Evolutionary conservation across 1,140 invertebrate species (phyloP), one percentile per base, ranked within the genome.

Genomic region (Halyomorpha halys): DNA sequence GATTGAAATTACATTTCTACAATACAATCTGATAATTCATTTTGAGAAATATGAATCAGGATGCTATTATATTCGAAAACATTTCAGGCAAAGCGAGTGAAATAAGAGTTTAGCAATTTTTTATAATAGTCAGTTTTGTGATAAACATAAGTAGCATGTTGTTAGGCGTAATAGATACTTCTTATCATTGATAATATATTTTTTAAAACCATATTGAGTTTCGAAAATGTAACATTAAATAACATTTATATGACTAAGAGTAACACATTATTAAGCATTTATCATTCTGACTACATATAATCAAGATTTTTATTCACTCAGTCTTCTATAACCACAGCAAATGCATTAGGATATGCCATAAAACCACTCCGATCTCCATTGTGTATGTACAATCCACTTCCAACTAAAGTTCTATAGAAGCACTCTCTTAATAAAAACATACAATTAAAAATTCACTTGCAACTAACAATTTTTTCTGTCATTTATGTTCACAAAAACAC

Each of bases 401-500:
- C 27, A 21, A 21, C n/a, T 30, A 39, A 44, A 18, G 44, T 60
- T 44, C 39, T 44, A 60, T 60, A 44, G 59, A 60, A 60, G 59
- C 59, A 60, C 59, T 60, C 59, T 60, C 27, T 21, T 16, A 60
- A 60, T 60, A 60, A 44, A 60, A 60, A 60, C 21, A 39, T 44
- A 60, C 39, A 18, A 18, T 39, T 44, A 60, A 60, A 60, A 60
- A 39, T 60, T 60, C 59, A 44, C 59, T 60, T 44, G 25, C 15
- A 60, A 60, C 30, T 44, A 44, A 59, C 30, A 59, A 34, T 39
- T 60, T 60, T 60, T 44, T 44, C 59, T 60, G 59, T 60, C 59
- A 60, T 44, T 60, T 47, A 60, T 65, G 62, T 65, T 65, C 54
- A 45, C 19, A 23, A 39, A 25, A 61, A 65, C 64, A 60, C 54